Base-by-base conservation (phyloP, 2,888 invertebrate genomes). In the Trissolcus japonicus region DNA sequence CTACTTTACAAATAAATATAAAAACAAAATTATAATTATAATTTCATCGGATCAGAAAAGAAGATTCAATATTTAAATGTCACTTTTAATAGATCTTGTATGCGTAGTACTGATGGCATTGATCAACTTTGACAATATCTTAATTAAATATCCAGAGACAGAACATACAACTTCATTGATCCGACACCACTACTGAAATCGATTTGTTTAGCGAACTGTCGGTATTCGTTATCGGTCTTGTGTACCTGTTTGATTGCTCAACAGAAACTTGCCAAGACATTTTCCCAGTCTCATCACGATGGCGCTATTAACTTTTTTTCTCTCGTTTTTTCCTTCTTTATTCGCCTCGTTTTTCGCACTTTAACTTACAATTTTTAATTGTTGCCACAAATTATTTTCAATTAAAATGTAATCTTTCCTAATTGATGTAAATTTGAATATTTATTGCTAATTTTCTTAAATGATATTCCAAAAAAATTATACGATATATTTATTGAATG, bases 161-260 rank as follows among this genome's bases (percentile, higher is more conserved):
- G 46, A n/a, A 19, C 66, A 14, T 25, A 17, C 41, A 19, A 55
- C 19, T 65, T 54, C 46, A 54, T 55, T 54, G 60, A 54, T 60
- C 51, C 54, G 48, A 21, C 54, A 25, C 29, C 19, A 14, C 40
- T 35, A 35, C 53, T 11, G 19, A 46, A 68, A 68, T 68, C 68
- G 68, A 68, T 68, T 68, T 68, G 60, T 43, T 54, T 54, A 54
- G 41, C 54, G 68, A 54, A 68, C 60, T 60, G 68, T 68, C 68
- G 68, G 60, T 68, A 68, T 68, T 60, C 68, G 51, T 59, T 60
- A 35, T 17, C 17, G 9, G 53, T 40, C 56, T 29, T 35, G 56
- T 16, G 9, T 43, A 43, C 59, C 46, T 55, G 48, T 55, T 53
- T 55, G 60, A 68, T 55, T 61, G 48, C 40, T 21, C 16, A 61